Base-by-base conservation (phyloP, 2,113 vertebrate genomes). In the Castor canadensis region DNA sequence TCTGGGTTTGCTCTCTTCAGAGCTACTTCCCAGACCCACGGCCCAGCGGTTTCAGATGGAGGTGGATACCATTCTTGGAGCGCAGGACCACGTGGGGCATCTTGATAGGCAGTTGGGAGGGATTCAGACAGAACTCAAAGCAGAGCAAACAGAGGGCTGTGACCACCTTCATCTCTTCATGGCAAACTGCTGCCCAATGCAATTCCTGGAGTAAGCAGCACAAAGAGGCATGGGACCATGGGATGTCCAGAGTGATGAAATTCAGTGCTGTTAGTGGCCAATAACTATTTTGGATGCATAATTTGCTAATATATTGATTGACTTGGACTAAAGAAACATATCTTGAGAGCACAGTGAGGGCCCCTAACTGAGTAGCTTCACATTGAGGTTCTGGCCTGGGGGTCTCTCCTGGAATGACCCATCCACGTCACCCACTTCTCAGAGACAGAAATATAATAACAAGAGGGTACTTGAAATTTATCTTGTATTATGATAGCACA, bases 171-270 rank as follows among this genome's bases (percentile, higher is more conserved):
- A 99, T 94, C 98, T 99, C 99, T 98, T 99, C 99, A 99, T 98
- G 79, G 99, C 99, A 96, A 99, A 99, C 95, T 87, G 99, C 97
- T 99, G 99, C 56, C 99, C 99, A 0, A 99, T 99, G 98, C 99
- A 99, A 97, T 99, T 99, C 97, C 99, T 99, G 82, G 2, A 30
- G 35, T 12, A 67, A 89, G 26, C n/a, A 93, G 28, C 72, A 95
- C 4, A 87, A 58, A 71, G 24, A 20, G 28, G 10, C 20, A 38
- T 76, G 3, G 13, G 45, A 3, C 64, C n/a, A 0, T 77, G 20
- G 30, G 9, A 49, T n/a, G 5, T 38, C 72, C 5, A 2, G 77
- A 92, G 20, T 30, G 52, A 79, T 17, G 6, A 47, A n/a, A 75
- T 17, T 12, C 43, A 52, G 22, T 10, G 0, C 22, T 87, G 35